Base-by-base conservation (phyloP, 1,140 invertebrate species). In the Drosophila pectinifera region DNA sequence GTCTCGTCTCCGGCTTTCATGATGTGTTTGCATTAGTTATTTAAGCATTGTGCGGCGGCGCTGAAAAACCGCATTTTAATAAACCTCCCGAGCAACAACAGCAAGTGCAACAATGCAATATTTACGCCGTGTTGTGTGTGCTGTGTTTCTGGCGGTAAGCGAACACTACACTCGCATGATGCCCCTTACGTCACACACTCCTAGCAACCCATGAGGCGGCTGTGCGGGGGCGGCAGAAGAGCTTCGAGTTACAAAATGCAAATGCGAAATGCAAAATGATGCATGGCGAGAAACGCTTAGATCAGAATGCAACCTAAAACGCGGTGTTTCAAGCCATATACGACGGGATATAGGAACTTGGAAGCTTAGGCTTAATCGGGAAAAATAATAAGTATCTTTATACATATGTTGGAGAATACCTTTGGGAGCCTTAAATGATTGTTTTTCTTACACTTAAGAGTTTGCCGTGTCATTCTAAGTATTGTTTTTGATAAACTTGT, bases 11-110 rank as follows among this genome's bases (percentile, higher is more conserved):
- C 51, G 62, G 31, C 58, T 49, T 53, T 75, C 61, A 79, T 76
- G 55, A 78, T 85, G 74, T 85, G 74, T 85, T 85, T 85, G 73
- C 78, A 63, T 85, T 86, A 86, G 82, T 81, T 85, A 85, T 85
- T 85, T 85, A 85, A 85, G 82, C 68, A 85, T 65, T 80, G 62
- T 85, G 81, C 73, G 80, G 76, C 80, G 39, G 48, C 49, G 61
- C 57, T 77, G 64, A 51, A 85, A 80, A 73, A 80, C 81, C 81
- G 81, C 81, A 85, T 85, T 80, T 84, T 61, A 85, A 85, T 84
- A 80, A 73, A 77, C 62, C 70, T 54, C 34, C 51, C 58, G 20
- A 36, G 28, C 31, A 45, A n/a, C 31, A 39, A 56, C 49, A 75
- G 42, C 72, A 74, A 74, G 65, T 72, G 68, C 69, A 74, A 57